Base-by-base conservation (phyloP, 2,888 invertebrate genomes). In the Zhuqinia jingwanae region DNA sequence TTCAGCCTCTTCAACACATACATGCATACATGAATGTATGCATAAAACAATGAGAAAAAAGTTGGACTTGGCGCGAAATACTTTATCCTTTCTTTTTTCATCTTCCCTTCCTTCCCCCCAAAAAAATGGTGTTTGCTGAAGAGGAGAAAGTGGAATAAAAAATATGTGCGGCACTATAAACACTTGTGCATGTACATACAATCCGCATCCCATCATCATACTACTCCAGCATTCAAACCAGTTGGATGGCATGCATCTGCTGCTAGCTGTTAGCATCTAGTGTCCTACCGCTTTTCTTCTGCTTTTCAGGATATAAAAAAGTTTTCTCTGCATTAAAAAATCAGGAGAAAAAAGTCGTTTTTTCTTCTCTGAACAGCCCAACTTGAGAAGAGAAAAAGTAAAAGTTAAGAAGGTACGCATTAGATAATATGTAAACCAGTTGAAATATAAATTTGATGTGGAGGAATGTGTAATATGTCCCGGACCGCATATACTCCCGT, bases 211-310 rank as follows among this genome's bases (percentile, higher is more conserved):
- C 63, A 85, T 85, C 75, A 75, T 53, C 47, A 47, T 47, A 8
- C 3, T 56, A 84, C 42, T 73, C 20, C 36, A 36, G 79, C 73
- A 85, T 70, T 78, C 78, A 85, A 85, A 79, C 53, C 47, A 45
- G 63, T 47, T 73, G 70, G 68, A 85, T 75, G 85, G 50, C 60
- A 75, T 79, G 73, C 79, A 85, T 85, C 85, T 85, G 77, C 77
- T 78, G 11, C 58, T 68, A 27, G 53, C 47, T 75, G 47, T 60
- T 73, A n/a, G n/a, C n/a, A n/a, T n/a, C n/a, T n/a, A n/a, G n/a
- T n/a, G n/a, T 75, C 75, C 17, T 75, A 56, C 53, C 77, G 36
- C 68, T 58, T 63, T 45, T 47, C 47, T 70, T 53, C 65, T 58
- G 60, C 8, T 8, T 36, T 36, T 36, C 8, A 8, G 36, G 60